phyloP scores from a whole-genome alignment of 2,797 vertebrate species.

The Synaphobranchus kaupii region DNA sequence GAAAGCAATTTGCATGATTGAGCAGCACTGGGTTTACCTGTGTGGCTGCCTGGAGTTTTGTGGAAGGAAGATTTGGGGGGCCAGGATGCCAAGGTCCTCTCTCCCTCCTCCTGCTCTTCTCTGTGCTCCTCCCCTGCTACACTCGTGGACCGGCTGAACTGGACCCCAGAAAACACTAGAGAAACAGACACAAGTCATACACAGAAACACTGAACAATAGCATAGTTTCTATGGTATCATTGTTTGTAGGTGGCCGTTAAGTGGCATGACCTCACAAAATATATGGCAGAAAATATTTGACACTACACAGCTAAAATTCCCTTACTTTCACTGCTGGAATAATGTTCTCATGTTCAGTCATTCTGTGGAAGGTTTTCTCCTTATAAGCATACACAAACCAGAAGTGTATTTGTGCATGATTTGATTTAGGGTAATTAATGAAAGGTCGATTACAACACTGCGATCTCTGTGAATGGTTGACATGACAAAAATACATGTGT shows the following conservation, averaged over 20 bases:
- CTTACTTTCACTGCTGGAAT: not conserved
- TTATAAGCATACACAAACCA: not conserved
- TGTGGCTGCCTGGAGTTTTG: slow-evolving; percentile 46
- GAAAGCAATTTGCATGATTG: not conserved
- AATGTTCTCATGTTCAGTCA: not conserved
- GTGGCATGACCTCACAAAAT: not conserved
- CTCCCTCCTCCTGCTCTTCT: slow-evolving; percentile 52
- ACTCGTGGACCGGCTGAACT: slow-evolving; percentile 33
- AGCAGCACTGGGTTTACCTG: slow-evolving; percentile 56
- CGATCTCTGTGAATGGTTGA: not conserved
- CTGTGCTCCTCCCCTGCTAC: slow-evolving; percentile 45
- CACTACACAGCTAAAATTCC: not conserved
- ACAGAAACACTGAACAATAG: not conserved
- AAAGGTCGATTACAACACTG: not conserved
- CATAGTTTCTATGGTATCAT: not conserved
- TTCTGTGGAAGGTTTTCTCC: not conserved
- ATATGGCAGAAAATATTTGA: not conserved
- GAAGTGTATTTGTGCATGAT: not conserved
- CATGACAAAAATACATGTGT: not conserved
- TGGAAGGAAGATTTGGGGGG: slow-evolving; percentile 66
- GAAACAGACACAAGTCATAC: slow-evolving; percentile 17
- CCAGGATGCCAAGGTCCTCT: slow-evolving; percentile 68
- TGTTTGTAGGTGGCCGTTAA: not conserved
- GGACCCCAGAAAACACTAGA: slow-evolving; percentile 44
- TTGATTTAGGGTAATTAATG: not conserved